Base-by-base conservation (phyloP, 2,113 vertebrate species). In the Aphyosemion australe region DNA sequence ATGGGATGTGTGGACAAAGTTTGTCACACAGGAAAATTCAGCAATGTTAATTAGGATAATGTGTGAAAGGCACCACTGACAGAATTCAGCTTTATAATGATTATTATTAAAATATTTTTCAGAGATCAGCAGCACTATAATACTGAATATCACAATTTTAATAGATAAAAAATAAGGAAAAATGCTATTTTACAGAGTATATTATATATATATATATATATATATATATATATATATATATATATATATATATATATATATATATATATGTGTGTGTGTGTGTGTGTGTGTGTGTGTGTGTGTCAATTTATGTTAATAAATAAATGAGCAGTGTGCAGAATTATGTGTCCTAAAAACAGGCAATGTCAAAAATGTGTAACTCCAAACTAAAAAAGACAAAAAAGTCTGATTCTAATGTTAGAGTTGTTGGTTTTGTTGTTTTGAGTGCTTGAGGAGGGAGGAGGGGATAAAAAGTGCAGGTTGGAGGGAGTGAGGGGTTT, bases 381-480 rank as follows among this genome's bases (percentile, higher is more conserved):
- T 5, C 26, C 26, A 2, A 26, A 26, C 26, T 26, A 5, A 26
- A 26, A 26, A 26, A 26, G 26, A 2, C 26, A 26, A 26, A 26
- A 26, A 26, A 26, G 26, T 26, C 26, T 26, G 26, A 61, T 62
- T 61, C 47, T 83, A 4, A 55, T 72, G 63, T 78, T 80, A 69
- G 62, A 83, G 60, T 73, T 93, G 79, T 87, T 63, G 69, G 88
- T 91, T 92, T 93, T 93, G 90, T 93, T 92, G 87, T 92, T 91
- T 53, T 81, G 90, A 93, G 91, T 92, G 89, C 92, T 92, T 92
- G 92, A 95, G 96, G 55, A 92, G 85, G 87, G 85, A 88, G 91
- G 93, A 90, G 92, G 89, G 89, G 93, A 90, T 77, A 83, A 43
- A 55, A 47, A 50, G 66, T 15, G 50, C 14, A 47, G 31, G 53